phyloP scores from a whole-genome alignment of 1,140 invertebrate genomes.

The Radopholus similis region DNA sequence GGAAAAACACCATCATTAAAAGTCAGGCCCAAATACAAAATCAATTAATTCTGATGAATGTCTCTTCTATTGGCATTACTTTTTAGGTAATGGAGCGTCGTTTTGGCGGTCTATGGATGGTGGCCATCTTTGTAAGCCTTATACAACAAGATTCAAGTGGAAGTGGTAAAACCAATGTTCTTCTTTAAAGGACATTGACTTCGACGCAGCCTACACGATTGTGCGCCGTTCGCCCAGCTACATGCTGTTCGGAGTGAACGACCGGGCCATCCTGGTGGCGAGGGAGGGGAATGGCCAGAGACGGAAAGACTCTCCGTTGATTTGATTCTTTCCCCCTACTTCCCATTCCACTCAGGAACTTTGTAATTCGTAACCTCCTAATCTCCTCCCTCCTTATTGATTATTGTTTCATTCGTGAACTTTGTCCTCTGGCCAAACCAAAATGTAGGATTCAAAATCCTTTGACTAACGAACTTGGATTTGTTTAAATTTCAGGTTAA shows the following conservation, averaged over 20 bases:
- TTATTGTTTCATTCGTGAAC: not conserved
- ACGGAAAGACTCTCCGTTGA: not conserved
- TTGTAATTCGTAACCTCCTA: no score
- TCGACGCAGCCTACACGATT: slow-evolving; percentile 32
- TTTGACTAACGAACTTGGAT: not conserved
- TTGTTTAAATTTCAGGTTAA: not conserved
- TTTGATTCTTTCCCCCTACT: not conserved
- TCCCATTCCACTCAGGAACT: no score
- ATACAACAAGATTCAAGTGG: no score
- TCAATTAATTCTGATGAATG: not conserved
- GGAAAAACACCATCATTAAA: not conserved
- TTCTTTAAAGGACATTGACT: slow-evolving; percentile 8
- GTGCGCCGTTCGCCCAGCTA: slow-evolving; percentile 27
- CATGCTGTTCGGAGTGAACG: slow-evolving; percentile 27
- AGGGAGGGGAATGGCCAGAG: slow-evolving; percentile 11
- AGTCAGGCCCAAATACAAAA: not conserved
- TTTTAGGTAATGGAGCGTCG: slow-evolving; percentile 21
- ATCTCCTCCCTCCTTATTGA: not conserved
- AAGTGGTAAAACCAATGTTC: no score
- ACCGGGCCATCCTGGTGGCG: slow-evolving; percentile 23
- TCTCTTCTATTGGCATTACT: not conserved
- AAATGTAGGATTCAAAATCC: slow-evolving; percentile 17
- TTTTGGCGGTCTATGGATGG: slow-evolving; percentile 28
- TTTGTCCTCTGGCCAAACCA: not conserved
- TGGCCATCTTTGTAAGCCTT: slow-evolving; percentile 16